Evolutionary conservation across 2,113 vertebrate genomes (phyloP), one percentile per base, ranked within the genome.

Genomic region (Sylvietta virens): DNA sequence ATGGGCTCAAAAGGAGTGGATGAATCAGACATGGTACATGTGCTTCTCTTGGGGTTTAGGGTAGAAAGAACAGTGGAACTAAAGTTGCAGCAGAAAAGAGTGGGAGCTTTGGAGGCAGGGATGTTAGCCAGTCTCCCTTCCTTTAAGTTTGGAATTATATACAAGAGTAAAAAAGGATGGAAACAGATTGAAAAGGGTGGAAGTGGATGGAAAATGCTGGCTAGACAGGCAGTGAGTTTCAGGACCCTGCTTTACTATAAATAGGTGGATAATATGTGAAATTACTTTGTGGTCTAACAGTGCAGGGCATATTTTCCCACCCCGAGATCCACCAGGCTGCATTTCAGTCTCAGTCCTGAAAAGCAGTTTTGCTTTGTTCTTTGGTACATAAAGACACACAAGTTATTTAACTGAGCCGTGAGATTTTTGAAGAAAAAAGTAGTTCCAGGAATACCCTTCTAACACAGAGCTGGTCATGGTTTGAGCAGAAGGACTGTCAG

Each of bases 381-480:
- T 50, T 12, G 17, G 26, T 23, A 67, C 44, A 18, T 15, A 15
- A 79, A 51, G 16, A 39, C 27, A 11, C 27, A 5, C 1, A 4
- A 64, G 15, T 51, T 51, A 28, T 13, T 51, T 78, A 66, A n/a
- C 11, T 31, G 30, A 60, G 24, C 23, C 40, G 5, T n/a, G 47
- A 71, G 14, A 27, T 54, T 87, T 88, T n/a, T 62, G 9, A 42
- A 37, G 65, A 48, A 65, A 73, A 80, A 81, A 56, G 4, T 7
- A 24, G 3, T 26, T 81, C 21, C 26, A 58, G 51, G 20, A 58
- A 23, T 1, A 3, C 8, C 14, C 17, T 72, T 27, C 10, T 35
- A n/a, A n/a, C 2, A 2, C 17, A 45, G 33, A 62, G 7, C 23
- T 53, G 31, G 11, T 21, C 48, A 3, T 1, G 3, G 45, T 10